Evolutionary conservation across 2,113 vertebrate species (phyloP).

Genomic region (Erinaceus europaeus): DNA sequence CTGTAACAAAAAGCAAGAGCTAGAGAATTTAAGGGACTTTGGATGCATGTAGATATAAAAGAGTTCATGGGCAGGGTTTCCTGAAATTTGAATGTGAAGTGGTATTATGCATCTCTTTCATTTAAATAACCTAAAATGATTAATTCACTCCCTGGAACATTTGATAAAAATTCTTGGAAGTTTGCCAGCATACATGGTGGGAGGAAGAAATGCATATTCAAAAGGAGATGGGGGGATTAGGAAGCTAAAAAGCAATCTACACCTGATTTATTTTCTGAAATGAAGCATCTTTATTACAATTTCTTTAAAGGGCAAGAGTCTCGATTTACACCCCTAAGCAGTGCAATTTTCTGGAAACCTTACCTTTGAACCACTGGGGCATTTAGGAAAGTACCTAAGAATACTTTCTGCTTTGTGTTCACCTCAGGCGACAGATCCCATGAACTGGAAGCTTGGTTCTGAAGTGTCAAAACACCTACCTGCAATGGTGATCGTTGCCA

Average conservation of each 20-base stretch:
- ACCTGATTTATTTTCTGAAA: slow-evolving; percentile 51
- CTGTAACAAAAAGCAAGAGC: neutral
- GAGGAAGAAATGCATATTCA: slow-evolving; percentile 72
- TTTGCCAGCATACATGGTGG: slow-evolving; percentile 69
- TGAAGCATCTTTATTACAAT: neutral
- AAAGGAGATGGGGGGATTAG: slow-evolving; percentile 43
- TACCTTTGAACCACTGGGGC: neutral
- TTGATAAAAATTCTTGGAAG: slow-evolving; percentile 73
- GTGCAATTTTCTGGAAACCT: neutral
- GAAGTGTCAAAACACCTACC: slow-evolving; percentile 71
- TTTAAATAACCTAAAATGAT: slow-evolving; percentile 76
- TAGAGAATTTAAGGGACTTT: neutral
- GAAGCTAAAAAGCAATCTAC: slow-evolving; percentile 31
- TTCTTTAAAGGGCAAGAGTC: neutral
- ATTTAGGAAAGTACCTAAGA: neutral
- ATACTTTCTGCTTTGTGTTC: slow-evolving; percentile 43
- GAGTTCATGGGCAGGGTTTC: slow-evolving; percentile 60
- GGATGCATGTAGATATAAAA: slow-evolving; percentile 44
- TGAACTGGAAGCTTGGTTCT: slow-evolving; percentile 66
- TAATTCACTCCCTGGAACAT: slow-evolving; percentile 71
- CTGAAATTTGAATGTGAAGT: slow-evolving; percentile 68
- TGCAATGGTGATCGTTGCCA: slow-evolving; percentile 66
- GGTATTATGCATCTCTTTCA: slow-evolving; percentile 68
- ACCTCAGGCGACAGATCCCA: slow-evolving; percentile 52
- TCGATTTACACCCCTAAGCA: neutral